phyloP scores from a whole-genome alignment of 2,797 vertebrate genomes.

The Pagetopsis macropterus region DNA sequence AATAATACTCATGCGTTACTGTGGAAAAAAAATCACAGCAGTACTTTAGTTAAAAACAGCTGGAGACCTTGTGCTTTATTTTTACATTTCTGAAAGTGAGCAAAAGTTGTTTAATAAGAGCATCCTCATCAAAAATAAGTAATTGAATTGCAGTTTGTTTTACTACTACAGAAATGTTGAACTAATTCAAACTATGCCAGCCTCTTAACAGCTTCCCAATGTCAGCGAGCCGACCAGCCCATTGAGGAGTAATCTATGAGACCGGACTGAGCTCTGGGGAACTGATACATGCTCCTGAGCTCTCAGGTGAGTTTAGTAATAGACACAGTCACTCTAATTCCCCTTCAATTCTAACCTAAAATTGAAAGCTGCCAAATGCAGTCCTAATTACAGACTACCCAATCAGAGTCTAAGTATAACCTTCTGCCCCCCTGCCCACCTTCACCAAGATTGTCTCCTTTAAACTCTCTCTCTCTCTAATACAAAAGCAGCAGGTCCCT shows the following conservation, averaged over 20 bases:
- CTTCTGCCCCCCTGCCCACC: conserved; percentile 52
- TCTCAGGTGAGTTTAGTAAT: conserved; percentile 80
- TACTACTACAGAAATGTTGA: background rate
- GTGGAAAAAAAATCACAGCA: conserved; percentile 39
- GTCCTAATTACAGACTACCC: conserved; percentile 81
- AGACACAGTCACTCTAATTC: conserved; percentile 82
- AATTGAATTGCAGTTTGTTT: conserved; percentile 15
- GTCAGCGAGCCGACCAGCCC: conserved; percentile 38
- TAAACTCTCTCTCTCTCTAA: conserved; percentile 25
- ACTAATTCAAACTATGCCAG: conserved; percentile 3
- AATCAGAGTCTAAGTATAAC: conserved; percentile 82
- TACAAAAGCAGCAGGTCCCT: conserved; percentile 55
- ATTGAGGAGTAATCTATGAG: conserved; percentile 44
- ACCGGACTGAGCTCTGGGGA: conserved; percentile 48
- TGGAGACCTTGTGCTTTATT: conserved; percentile 17
- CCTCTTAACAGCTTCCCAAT: conserved; percentile 33
- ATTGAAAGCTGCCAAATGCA: conserved; percentile 79
- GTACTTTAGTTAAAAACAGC: conserved; percentile 35
- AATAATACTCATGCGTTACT: conserved; percentile 45
- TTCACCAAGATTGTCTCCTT: conserved; percentile 36
- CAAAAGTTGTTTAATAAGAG: conserved; percentile 33
- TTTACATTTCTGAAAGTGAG: conserved; percentile 15
- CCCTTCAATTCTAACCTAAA: conserved; percentile 81
- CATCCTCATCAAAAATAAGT: conserved; percentile 20
- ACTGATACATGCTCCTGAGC: conserved; percentile 58